phyloP scores from a whole-genome alignment of 2,888 invertebrate genomes.

The Lucinisca nassula region DNA sequence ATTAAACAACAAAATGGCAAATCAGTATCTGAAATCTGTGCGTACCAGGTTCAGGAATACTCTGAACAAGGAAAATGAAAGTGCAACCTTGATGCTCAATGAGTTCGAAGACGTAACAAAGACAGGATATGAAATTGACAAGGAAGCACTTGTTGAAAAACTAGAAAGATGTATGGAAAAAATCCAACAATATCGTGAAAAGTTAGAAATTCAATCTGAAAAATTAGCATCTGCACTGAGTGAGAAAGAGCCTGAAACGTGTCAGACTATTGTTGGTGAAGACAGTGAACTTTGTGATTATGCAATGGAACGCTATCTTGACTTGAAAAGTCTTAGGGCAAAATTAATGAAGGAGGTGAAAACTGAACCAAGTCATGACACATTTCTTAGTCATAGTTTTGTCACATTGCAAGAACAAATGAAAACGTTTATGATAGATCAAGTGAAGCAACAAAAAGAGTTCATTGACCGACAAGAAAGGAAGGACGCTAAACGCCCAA shows the following conservation, averaged over 20 bases:
- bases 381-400: too few species aligned
- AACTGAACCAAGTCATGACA: too few species aligned
- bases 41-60: conserved; percentile 5
- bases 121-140: neutral
- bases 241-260: neutral
- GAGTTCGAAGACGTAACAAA: neutral
- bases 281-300: neutral
- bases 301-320: neutral
- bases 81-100: neutral
- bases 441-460: conserved; percentile 9
- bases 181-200: neutral
- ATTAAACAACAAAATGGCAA: neutral
- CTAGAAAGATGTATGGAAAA: neutral
- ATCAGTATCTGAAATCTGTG: neutral
- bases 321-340: too few species aligned
- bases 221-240: neutral
- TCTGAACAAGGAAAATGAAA: neutral
- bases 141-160: neutral
- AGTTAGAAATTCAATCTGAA: neutral
- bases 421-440: neutral
- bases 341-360: too few species aligned
- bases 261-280: neutral
- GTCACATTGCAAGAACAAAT: too few species aligned
- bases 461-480: neutral
- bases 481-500: too few species aligned